phyloP scores from a whole-genome alignment of 92 coral and sea anemone genomes.

The Umimayanthus chanpuru region DNA sequence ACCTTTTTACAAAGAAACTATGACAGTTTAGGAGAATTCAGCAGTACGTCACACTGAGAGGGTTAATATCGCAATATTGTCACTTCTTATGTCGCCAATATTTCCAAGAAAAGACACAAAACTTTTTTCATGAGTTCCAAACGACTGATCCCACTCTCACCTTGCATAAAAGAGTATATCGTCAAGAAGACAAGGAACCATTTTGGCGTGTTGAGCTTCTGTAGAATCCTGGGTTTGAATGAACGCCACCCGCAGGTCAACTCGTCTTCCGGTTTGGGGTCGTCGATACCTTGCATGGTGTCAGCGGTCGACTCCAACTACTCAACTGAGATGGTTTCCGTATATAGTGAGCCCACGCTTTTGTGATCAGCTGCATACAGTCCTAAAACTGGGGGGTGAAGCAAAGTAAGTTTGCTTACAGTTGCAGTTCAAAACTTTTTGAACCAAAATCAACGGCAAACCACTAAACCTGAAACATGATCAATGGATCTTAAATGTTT shows the following conservation, averaged over 20 bases:
- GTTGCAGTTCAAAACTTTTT: not conserved
- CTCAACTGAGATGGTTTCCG: not conserved
- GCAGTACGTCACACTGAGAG: no score
- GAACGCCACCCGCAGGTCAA: slow-evolving; percentile 96
- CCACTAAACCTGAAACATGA: no score
- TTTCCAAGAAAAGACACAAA: not conserved
- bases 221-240: slow-evolving; percentile 85
- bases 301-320: slow-evolving; percentile 3
- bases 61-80: no score
- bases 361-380: slow-evolving; percentile 22
- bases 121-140: not conserved
- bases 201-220: slow-evolving; percentile 95
- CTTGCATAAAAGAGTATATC: slow-evolving; percentile 98
- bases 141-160: slow-evolving; percentile 45
- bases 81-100: no score
- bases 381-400: not conserved
- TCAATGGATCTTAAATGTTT: no score
- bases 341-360: not conserved
- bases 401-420: not conserved
- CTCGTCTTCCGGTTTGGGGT: slow-evolving; percentile 67
- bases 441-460: no score
- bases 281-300: slow-evolving; percentile 50
- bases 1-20: no score
- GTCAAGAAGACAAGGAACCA: slow-evolving; percentile 96
- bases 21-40: no score